These are phyloP conservation scores for Rhinoptilus africanus DNA, from an alignment of 2,113 vertebrate genomes.

Conservation along the genomic window DNA sequence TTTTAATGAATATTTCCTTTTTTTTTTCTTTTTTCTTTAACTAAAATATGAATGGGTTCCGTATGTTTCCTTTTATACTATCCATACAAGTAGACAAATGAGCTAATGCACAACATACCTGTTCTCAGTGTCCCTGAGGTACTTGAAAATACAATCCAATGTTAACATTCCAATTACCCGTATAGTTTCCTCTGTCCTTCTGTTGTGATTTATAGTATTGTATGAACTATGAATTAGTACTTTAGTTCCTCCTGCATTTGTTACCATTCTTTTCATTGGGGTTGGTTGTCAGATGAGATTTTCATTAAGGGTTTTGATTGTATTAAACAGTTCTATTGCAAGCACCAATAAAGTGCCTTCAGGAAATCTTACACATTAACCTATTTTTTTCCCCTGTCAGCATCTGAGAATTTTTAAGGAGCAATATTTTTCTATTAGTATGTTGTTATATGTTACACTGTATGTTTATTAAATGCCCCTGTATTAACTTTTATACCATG, in stretches of 20 bases:
- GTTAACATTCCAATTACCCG: not conserved
- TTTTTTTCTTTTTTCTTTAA: not conserved
- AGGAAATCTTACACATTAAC: not conserved
- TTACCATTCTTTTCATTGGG: not conserved
- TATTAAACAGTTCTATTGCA: not conserved
- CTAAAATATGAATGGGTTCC: not conserved
- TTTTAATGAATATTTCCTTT: not conserved
- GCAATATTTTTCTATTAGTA: not conserved
- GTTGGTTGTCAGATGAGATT: not conserved
- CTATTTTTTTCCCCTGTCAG: not conserved
- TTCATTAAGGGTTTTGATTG: not conserved
- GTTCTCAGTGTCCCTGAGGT: not conserved
- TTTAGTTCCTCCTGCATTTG: not conserved
- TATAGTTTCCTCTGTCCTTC: not conserved
- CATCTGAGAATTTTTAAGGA: not conserved
- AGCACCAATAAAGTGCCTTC: not conserved
- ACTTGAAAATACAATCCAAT: not conserved
- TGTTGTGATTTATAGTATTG: not conserved
- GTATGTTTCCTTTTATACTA: not conserved
- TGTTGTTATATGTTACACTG: not conserved
- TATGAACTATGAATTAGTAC: not conserved
- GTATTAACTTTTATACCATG: not conserved
- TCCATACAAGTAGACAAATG: not conserved
- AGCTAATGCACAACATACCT: not conserved
- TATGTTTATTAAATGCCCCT: not conserved